Percentiles rank a stretch among this genome's conserved stretches.
Conservation (phyloP, 2,888 invertebrate genomes). For the Clivina fossor region DNA sequence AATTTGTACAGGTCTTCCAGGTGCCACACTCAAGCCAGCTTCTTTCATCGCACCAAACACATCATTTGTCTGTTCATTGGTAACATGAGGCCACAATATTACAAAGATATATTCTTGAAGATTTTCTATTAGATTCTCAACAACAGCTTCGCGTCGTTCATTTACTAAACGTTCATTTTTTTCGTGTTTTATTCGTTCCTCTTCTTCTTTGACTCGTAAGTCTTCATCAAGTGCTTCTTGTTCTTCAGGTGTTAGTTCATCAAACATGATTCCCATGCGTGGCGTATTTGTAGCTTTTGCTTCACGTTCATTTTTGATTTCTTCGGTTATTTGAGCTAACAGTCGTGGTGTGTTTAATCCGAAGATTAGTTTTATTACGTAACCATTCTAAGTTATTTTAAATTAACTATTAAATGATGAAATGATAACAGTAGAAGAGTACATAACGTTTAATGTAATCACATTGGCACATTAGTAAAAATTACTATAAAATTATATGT, state of each 20-base stretch:
- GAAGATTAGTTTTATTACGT: slow-evolving; percentile 75
- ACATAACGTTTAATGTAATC: too few species aligned
- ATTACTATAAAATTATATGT: too few species aligned
- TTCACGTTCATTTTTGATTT: slow-evolving; percentile 67
- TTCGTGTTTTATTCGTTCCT: slow-evolving; percentile 50
- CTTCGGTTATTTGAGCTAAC: slow-evolving; percentile 66
- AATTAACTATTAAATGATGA: too few species aligned
- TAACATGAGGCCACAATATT: slow-evolving; percentile 58
- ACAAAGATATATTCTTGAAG: slow-evolving; percentile 57
- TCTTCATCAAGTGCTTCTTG: slow-evolving; percentile 51
- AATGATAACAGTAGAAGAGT: too few species aligned
- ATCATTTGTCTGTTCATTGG: slow-evolving; percentile 29
- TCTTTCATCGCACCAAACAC: slow-evolving; percentile 16
- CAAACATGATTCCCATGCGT: slow-evolving; percentile 55
- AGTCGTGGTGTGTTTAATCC: slow-evolving; percentile 83
- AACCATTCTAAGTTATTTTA: too few species aligned
- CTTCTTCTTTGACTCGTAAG: slow-evolving; percentile 47
- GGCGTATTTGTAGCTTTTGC: slow-evolving; percentile 59
- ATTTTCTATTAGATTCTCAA: slow-evolving; percentile 56
- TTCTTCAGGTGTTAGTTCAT: slow-evolving; percentile 48
- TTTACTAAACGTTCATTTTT: slow-evolving; percentile 55
- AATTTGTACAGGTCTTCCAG: slow-evolving; percentile 10
- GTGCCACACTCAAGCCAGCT: not conserved
- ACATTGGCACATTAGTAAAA: too few species aligned
- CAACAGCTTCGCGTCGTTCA: slow-evolving; percentile 57